phyloP scores from a whole-genome alignment of 2,113 vertebrate genomes.

The Rhynchopsitta pachyrhyncha region DNA sequence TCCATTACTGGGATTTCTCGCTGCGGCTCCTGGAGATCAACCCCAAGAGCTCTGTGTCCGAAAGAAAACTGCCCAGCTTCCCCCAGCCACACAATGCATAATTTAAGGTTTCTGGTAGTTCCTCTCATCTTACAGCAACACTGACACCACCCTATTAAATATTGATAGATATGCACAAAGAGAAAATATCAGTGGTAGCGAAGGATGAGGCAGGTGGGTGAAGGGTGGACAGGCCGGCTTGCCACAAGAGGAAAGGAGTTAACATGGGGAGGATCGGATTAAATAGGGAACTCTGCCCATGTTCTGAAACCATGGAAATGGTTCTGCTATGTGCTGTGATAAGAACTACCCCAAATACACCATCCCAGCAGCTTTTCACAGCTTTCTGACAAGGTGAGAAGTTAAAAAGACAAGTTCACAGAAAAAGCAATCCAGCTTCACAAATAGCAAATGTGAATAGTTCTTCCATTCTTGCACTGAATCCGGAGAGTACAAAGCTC shows the following conservation, averaged over 20 bases:
- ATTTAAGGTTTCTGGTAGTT: conserved; percentile 66
- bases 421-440: background rate
- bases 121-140: conserved; percentile 76
- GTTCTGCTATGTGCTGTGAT: background rate
- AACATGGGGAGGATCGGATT: background rate
- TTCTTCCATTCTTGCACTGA: background rate
- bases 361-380: background rate
- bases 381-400: conserved; percentile 30
- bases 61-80: conserved; percentile 44
- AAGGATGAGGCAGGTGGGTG: background rate
- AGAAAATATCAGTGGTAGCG: background rate
- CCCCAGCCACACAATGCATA: conserved; percentile 50
- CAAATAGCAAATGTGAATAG: background rate
- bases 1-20: conserved; percentile 76
- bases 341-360: conserved; percentile 8
- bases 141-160: conserved; percentile 74
- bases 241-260: background rate
- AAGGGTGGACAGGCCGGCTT: background rate
- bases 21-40: background rate
- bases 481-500: conserved; percentile 10
- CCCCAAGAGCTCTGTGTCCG: background rate
- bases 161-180: conserved; percentile 72
- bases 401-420: conserved; percentile 30
- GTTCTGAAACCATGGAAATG: conserved; percentile 17
- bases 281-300: background rate